phyloP scores from a whole-genome alignment of 2,113 vertebrate species.

The Otis tarda region DNA sequence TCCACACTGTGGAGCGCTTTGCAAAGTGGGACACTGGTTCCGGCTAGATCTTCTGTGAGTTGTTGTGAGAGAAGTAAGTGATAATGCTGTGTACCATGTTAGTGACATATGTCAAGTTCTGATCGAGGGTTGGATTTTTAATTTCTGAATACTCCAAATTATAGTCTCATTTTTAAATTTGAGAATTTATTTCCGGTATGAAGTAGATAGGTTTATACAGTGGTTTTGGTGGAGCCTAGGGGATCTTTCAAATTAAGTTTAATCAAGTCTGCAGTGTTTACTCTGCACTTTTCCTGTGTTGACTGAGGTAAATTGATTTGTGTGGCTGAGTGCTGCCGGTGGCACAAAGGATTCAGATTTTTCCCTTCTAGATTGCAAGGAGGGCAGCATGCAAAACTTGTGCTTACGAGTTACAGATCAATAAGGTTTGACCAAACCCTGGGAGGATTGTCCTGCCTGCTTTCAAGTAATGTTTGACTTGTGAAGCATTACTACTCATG shows the following conservation, averaged over 20 bases:
- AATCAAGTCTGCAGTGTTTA: background rate
- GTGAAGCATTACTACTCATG: background rate
- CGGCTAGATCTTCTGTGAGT: accelerated
- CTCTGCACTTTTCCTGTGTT: background rate
- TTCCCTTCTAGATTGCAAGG: background rate
- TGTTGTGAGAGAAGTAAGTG: background rate
- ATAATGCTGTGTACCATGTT: accelerated
- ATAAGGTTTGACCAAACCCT: background rate
- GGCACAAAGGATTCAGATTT: background rate
- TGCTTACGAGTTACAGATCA: background rate
- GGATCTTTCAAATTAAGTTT: background rate
- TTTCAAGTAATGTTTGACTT: background rate
- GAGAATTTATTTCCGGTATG: background rate
- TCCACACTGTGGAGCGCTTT: accelerated
- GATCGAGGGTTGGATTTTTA: background rate
- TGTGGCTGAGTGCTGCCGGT: background rate
- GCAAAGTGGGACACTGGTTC: background rate
- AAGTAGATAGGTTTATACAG: background rate
- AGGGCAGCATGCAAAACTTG: background rate
- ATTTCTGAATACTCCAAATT: background rate
- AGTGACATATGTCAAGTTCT: background rate
- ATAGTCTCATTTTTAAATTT: background rate
- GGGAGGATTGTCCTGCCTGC: background rate
- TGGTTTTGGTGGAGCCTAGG: background rate
- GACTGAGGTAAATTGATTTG: background rate